Evolutionary conservation across 1,140 invertebrate genomes (phyloP), one percentile per base, ranked within the genome.

Genomic region (Holcopasites calliopsidis): DNA sequence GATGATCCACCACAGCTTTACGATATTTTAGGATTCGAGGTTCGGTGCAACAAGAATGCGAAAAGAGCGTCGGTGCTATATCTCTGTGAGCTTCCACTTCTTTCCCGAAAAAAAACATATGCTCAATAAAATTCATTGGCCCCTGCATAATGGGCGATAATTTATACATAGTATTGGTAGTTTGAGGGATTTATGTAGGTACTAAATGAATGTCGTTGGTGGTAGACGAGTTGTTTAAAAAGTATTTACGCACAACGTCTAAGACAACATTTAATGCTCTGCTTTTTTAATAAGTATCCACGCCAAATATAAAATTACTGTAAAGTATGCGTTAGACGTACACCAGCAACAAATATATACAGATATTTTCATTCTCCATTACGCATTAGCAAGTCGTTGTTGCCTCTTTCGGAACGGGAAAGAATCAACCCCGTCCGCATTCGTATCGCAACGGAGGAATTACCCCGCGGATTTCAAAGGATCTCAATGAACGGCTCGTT

Each of bases 121-220:
- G 49, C n/a, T n/a, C 76, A 81, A 87, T 88, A 84, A 87, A 87
- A 83, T 87, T 87, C 85, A 87, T 86, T 73, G 79, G 71, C 68
- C 49, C 50, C 65, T 49, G 40, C 50, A 54, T 35, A 55, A 62
- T 54, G 7, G 28, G 26, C 28, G 10, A 31, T 13, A 26, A 11
- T 57, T 33, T 18, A 8, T n/a, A n/a, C n/a, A n/a, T n/a, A n/a
- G n/a, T n/a, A n/a, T n/a, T n/a, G n/a, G n/a, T n/a, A n/a, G n/a
- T n/a, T n/a, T n/a, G n/a, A n/a, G n/a, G n/a, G n/a, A n/a, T n/a
- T n/a, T n/a, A n/a, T n/a, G n/a, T n/a, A n/a, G n/a, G n/a, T n/a
- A n/a, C n/a, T n/a, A n/a, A n/a, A n/a, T n/a, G n/a, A n/a, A n/a
- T n/a, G n/a, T n/a, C n/a, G n/a, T 52, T 13, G 5, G 50, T 52